Base-by-base conservation (phyloP, 2,113 vertebrate species). In the Dicaeum eximium region DNA sequence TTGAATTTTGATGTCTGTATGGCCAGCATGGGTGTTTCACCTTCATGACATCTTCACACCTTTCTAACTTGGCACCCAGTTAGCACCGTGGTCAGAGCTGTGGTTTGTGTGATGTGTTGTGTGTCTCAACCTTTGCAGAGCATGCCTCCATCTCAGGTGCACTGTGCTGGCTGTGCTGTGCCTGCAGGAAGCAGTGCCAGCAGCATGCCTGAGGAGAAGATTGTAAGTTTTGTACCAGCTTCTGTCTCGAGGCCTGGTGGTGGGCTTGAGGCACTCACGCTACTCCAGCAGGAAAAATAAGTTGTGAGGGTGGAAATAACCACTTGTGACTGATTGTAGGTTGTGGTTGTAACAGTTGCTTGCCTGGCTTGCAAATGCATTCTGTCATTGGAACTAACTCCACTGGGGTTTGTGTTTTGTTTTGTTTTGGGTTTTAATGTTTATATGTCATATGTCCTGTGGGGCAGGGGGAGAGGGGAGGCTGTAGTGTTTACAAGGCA, bases 71-170 rank as follows among this genome's bases (percentile, higher is more conserved):
- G 84, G 90, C 97, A 82, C 4, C 11, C 50, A 2, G 65, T 88
- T 60, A 65, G 64, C 25, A 10, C 79, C 24, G 15, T 96, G 60
- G 69, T 80, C 62, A 9, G 54, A 84, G 84, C 88, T 82, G 84
- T 75, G 90, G 80, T 80, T 92, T 96, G 95, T 97, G 97, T 98
- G 97, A 98, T 98, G 96, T 97, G 98, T 98, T 98, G 93, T 97
- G 97, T 98, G 97, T 98, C 98, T 98, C 95, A 98, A 98, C 98
- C 98, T 98, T 99, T 98, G 97, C 99, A 99, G 99, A 99, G 99
- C 99, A 98, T 99, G 99, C 97, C 98, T 98, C 97, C 98, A 60
- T 45, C 98, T 98, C 98, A 97, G 98, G 98, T 96, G 97, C 98
- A 90, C 97, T 98, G 98, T 79, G 97, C 98, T 98, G 98, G 98